These are phyloP conservation scores for Drosophila ananassae DNA, from an alignment of 1,140 invertebrate species.

Conservation along the genomic window DNA sequence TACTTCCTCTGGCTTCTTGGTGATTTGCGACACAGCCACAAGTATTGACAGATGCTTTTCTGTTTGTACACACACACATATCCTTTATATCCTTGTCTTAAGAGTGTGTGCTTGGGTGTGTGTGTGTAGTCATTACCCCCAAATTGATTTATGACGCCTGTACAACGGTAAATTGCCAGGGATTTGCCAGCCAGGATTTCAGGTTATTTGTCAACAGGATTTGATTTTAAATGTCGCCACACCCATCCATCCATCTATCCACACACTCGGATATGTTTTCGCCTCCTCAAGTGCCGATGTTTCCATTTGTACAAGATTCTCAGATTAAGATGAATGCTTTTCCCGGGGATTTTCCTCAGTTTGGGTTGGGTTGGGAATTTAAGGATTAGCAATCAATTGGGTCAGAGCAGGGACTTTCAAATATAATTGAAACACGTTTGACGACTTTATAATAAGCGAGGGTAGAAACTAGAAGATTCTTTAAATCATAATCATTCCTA, in stretches of 20 bases:
- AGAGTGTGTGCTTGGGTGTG: constrained; percentile 7
- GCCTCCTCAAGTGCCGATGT: constrained; percentile 38
- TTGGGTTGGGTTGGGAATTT: neutral
- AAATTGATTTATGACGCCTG: constrained; percentile 66
- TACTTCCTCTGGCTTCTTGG: constrained; percentile 20
- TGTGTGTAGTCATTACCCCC: constrained; percentile 51
- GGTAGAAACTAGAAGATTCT: no score
- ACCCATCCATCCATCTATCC: constrained; percentile 13
- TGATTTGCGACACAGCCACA: constrained; percentile 41
- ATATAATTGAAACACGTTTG: constrained; percentile 2
- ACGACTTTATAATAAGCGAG: neutral
- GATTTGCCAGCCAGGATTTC: constrained; percentile 50
- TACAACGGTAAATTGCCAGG: constrained; percentile 46
- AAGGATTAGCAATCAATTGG: constrained; percentile 45
- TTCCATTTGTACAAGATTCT: constrained; percentile 38
- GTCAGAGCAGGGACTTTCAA: constrained; percentile 14
- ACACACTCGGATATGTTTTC: constrained; percentile 29
- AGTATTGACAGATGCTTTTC: constrained; percentile 35
- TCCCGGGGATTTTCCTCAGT: neutral
- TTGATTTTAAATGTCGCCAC: constrained; percentile 55
- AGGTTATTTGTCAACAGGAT: constrained; percentile 63
- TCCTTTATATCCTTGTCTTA: constrained; percentile 9
- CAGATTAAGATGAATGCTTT: constrained; percentile 50
- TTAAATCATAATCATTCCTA: no score
- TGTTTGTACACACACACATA: constrained; percentile 5